Percentiles rank a stretch among this genome's conserved stretches.
These are phyloP conservation scores for Pyrocephalus nanus DNA, from an alignment of 2,797 vertebrate genomes.

Conservation along the genomic window DNA sequence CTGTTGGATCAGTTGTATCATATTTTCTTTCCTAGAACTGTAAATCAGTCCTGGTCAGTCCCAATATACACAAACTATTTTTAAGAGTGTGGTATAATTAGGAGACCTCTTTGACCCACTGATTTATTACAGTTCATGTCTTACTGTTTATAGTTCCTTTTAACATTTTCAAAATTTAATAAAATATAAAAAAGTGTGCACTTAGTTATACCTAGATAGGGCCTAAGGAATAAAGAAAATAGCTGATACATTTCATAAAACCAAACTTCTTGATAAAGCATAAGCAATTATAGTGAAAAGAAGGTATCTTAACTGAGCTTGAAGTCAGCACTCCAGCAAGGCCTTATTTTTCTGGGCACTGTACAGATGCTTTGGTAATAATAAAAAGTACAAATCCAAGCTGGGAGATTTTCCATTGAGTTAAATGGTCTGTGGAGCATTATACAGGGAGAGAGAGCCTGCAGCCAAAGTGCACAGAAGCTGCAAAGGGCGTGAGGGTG, in stretches of 20 bases:
- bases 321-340: background rate
- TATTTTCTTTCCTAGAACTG: constrained; percentile 28
- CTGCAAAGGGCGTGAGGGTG: fast-evolving
- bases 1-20: background rate
- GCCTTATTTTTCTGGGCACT: background rate
- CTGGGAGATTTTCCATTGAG: background rate
- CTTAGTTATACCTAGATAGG: background rate
- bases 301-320: background rate
- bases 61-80: background rate
- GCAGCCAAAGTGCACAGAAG: background rate
- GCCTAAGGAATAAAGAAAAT: background rate
- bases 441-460: background rate
- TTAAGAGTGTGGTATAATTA: background rate
- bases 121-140: background rate
- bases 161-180: background rate
- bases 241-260: background rate
- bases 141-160: background rate
- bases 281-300: background rate
- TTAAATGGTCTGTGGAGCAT: background rate
- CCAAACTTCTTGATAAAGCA: background rate
- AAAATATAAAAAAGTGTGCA: background rate
- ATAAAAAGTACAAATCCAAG: background rate
- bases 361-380: background rate
- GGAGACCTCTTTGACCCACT: background rate
- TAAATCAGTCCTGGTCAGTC: background rate